Evolutionary conservation across 2,888 invertebrate genomes (phyloP).

Genomic region (Amiota mariae): DNA sequence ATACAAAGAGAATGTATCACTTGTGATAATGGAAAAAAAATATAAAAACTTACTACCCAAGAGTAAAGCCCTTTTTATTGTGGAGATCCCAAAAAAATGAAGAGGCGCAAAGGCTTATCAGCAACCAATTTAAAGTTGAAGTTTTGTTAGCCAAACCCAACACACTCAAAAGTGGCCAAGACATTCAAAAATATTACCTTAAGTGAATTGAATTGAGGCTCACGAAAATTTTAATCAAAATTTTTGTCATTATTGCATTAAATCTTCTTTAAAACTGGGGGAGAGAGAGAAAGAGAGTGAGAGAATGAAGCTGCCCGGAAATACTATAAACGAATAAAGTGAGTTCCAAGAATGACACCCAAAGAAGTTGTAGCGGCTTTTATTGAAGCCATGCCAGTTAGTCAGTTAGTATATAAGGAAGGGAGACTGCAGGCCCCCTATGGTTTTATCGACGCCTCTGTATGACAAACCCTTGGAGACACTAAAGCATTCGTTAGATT

Average conservation of each 20-base stretch:
- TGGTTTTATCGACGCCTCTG: constrained; percentile 70
- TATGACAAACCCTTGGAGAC: constrained; percentile 42
- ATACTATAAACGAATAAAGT: not conserved
- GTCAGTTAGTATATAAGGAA: constrained; percentile 34
- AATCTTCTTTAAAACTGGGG: not conserved
- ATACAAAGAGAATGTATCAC: not conserved
- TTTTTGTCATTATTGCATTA: constrained; percentile 1
- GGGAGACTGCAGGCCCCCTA: constrained; percentile 60
- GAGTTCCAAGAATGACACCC: not conserved
- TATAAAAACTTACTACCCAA: not conserved
- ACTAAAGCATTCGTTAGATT: constrained; percentile 39
- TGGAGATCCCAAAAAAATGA: not conserved
- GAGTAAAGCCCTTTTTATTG: not conserved
- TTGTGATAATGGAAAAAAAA: constrained; percentile 22
- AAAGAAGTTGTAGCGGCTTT: constrained; percentile 52
- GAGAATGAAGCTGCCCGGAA: too few species aligned
- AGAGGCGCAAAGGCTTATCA: not conserved
- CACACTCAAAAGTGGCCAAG: not conserved
- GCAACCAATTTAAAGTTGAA: not conserved
- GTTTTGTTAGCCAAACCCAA: not conserved
- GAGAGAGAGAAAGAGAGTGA: too few species aligned
- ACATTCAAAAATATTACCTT: too few species aligned
- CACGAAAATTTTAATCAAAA: constrained; percentile 16
- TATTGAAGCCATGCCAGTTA: constrained; percentile 60
- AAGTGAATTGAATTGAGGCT: not conserved